Conservation (phyloP, 2,797 vertebrate genomes). For the Anguilla marmorata region DNA sequence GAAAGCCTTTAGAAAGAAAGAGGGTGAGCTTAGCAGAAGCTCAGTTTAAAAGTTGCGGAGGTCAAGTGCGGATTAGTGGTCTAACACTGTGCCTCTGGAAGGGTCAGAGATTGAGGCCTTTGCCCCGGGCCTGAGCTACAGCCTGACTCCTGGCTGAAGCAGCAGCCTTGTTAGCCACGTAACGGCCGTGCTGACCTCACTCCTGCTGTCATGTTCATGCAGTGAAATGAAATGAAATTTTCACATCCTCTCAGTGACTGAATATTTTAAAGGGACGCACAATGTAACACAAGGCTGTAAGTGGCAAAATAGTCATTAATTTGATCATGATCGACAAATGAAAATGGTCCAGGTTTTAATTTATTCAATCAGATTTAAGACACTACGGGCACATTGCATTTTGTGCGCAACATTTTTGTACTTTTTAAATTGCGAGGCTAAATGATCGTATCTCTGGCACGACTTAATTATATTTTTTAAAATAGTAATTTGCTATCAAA, state of each 20-base stretch:
- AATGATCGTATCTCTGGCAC: constrained; percentile 53
- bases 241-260: background rate
- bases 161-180: background rate
- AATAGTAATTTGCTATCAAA: background rate
- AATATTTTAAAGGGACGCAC: background rate
- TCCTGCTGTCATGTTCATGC: background rate
- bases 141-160: background rate
- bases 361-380: constrained; percentile 57
- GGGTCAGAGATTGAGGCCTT: background rate
- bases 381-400: constrained; percentile 50
- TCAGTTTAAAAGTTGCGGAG: background rate
- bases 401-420: constrained; percentile 45
- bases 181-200: background rate
- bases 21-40: background rate
- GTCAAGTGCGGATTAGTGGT: constrained; percentile 25
- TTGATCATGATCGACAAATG: constrained; percentile 25
- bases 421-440: constrained; percentile 46
- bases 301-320: constrained; percentile 14
- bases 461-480: constrained; percentile 39
- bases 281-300: background rate
- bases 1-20: constrained; percentile 2
- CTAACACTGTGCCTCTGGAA: background rate
- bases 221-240: background rate
- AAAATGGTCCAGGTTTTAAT: background rate
- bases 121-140: background rate